Evolutionary conservation across 2,113 vertebrate genomes (phyloP), one percentile per base, ranked within the genome.

Genomic region (Chloropsis cyanopogon): DNA sequence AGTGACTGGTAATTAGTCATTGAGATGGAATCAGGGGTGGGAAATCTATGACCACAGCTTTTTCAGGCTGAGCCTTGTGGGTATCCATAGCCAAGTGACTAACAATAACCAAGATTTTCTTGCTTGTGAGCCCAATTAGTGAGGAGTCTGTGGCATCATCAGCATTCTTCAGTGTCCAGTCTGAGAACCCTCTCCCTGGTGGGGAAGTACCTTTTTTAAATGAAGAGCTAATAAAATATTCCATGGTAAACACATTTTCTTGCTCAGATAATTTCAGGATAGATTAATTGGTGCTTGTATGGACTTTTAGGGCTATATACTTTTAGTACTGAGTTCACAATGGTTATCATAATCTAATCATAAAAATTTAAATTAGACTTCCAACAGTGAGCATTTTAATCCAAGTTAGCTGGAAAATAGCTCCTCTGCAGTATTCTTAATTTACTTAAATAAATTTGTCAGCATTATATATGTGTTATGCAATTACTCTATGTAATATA

Each of bases 311-410:
- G 76, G 29, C 65, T 78, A 79, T 95, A 95, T 88, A 82, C 82
- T 92, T 96, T 95, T 92, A 92, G 41, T 93, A 83, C 37, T 61
- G 65, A 68, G 41, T 92, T 95, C 14, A n/a, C 88, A 94, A 68
- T 84, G 6, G 46, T 94, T 86, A 86, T 95, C 82, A 94, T 96
- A 83, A 93, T 95, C 64, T 86, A 96, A 95, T 93, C 28, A 96
- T 92, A 96, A 94, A 95, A 96, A 88, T 76, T 96, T 92, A 95
- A 96, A 96, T 97, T 92, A 96, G 86, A 68, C 76, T 94, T 96
- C 88, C 33, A 95, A 68, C 79, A 78, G 68, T 81, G 88, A 93
- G 35, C 41, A 72, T 72, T 93, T 95, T 76, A 86, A 25, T 90
- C 50, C 61, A 76, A 88, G 72, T 64, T 60, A 83, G 31, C 44